Conservation (phyloP, 2,797 vertebrate genomes). For the Helicolenus hilgendorfi region DNA sequence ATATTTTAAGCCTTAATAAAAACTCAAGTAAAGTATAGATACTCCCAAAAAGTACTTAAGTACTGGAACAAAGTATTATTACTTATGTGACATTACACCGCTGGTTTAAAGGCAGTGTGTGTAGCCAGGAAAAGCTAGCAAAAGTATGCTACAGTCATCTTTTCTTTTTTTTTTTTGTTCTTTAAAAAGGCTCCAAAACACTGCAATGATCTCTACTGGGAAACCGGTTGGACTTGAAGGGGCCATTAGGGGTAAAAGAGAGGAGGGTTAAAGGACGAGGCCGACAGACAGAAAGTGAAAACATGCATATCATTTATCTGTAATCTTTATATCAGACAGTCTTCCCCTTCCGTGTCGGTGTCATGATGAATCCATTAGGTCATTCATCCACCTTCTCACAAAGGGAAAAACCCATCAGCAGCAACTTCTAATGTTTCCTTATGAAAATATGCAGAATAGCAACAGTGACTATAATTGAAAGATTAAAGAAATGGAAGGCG, state of each 20-base stretch:
- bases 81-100: too few relatives aligned
- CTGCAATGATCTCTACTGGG: slow-evolving; percentile 2
- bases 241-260: slow-evolving; percentile 22
- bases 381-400: slow-evolving; percentile 72
- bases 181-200: neutral
- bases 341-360: slow-evolving; percentile 57
- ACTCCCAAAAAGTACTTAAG: too few relatives aligned
- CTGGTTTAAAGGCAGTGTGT: neutral
- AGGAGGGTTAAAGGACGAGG: slow-evolving; percentile 24
- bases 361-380: slow-evolving; percentile 75
- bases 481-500: slow-evolving; percentile 85
- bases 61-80: too few relatives aligned
- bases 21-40: too few relatives aligned
- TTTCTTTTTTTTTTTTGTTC: neutral
- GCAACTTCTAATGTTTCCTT: slow-evolving; percentile 83
- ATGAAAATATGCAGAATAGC: slow-evolving; percentile 82
- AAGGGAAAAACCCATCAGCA: slow-evolving; percentile 68
- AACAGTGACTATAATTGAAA: slow-evolving; percentile 79
- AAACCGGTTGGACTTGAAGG: slow-evolving; percentile 36
- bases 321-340: slow-evolving; percentile 46
- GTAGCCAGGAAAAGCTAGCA: neutral
- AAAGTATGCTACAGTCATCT: neutral
- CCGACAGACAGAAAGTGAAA: slow-evolving; percentile 26
- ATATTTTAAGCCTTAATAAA: too few relatives aligned
- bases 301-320: slow-evolving; percentile 37